Percentiles rank a stretch among this genome's conserved stretches.
Conservation (phyloP, 2,113 vertebrate genomes). For the Conger conger region DNA sequence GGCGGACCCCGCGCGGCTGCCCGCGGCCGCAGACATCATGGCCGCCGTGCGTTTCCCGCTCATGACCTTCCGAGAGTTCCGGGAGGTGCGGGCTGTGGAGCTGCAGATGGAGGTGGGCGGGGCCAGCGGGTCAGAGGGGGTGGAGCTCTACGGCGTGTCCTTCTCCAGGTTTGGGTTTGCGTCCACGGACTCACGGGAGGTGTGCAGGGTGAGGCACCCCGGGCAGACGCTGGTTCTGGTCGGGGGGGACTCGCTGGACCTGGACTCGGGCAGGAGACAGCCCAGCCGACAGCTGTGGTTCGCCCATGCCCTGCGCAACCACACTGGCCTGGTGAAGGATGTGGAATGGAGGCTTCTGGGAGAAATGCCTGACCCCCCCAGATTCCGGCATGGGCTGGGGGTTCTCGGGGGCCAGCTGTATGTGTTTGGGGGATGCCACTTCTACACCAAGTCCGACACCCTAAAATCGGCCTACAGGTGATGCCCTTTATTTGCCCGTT, state of each 20-base stretch:
- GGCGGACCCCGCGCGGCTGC: conserved; percentile 65
- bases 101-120: conserved; percentile 44
- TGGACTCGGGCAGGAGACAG: conserved; percentile 67
- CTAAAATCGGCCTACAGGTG: conserved; percentile 86
- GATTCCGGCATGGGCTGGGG: conserved; percentile 79
- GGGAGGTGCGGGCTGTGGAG: conserved; percentile 74
- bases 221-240: conserved; percentile 76
- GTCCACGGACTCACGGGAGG: conserved; percentile 49
- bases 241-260: conserved; percentile 77
- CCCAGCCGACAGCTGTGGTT: conserved; percentile 81
- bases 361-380: conserved; percentile 76
- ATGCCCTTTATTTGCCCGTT: background rate
- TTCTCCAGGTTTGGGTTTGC: conserved; percentile 61
- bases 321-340: conserved; percentile 78
- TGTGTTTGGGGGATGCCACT: conserved; percentile 82
- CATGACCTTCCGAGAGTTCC: conserved; percentile 86
- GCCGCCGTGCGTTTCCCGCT: conserved; percentile 80
- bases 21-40: conserved; percentile 69
- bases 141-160: conserved; percentile 64
- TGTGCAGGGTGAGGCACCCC: conserved; percentile 68
- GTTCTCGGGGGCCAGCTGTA: conserved; percentile 72
- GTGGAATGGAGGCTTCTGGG: conserved; percentile 82
- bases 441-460: conserved; percentile 73
- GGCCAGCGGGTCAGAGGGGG: conserved; percentile 50
- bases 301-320: conserved; percentile 74